Conservation (phyloP, 2,113 vertebrate genomes). For the Ovis canadensis region DNA sequence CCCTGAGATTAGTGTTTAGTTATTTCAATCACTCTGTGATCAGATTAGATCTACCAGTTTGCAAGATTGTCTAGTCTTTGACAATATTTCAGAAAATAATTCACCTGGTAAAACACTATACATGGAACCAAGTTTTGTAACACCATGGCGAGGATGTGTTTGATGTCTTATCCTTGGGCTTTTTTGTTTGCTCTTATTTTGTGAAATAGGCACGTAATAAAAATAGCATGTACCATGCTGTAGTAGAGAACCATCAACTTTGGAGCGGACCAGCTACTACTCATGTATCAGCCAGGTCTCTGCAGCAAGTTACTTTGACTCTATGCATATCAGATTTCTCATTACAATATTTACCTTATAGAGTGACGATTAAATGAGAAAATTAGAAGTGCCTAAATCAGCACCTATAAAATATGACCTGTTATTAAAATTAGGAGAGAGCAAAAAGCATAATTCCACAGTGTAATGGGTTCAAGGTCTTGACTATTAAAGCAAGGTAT, state of each 20-base stretch:
- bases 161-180: not conserved
- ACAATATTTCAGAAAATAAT: not conserved
- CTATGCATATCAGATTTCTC: not conserved
- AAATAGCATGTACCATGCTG: not conserved
- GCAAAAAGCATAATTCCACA: not conserved
- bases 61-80: not conserved
- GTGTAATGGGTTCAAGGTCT: not conserved
- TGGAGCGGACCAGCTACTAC: not conserved
- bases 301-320: not conserved
- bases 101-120: not conserved
- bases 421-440: not conserved
- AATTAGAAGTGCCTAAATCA: not conserved
- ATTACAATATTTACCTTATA: not conserved
- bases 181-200: not conserved
- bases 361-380: not conserved
- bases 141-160: not conserved
- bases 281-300: not conserved
- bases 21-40: not conserved
- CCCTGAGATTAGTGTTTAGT: not conserved
- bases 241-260: not conserved
- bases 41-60: not conserved
- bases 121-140: not conserved
- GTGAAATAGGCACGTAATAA: not conserved
- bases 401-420: not conserved
- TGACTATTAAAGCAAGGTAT: not conserved